A percentile compares a stretch with the other conserved stretches of the same genome.
phyloP scores from a whole-genome alignment of 2,888 invertebrate genomes.

The Agrilus mali region DNA sequence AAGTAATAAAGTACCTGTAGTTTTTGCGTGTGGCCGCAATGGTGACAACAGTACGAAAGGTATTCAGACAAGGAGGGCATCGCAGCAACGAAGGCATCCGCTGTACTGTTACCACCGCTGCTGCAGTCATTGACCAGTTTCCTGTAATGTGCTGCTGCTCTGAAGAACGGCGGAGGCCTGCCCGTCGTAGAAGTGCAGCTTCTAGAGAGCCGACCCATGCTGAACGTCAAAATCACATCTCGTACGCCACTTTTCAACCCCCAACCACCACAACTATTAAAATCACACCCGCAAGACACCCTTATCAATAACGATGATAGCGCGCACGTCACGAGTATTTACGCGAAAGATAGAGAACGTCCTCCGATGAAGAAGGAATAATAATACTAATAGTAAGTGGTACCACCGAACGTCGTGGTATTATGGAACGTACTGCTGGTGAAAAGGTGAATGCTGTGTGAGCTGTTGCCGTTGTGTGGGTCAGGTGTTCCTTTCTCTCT shows the following conservation, averaged over 20 bases:
- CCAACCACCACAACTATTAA: background rate
- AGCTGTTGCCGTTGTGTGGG: slow-evolving; percentile 9
- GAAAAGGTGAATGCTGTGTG: no score
- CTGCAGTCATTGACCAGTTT: slow-evolving; percentile 44
- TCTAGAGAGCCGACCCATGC: slow-evolving; percentile 42
- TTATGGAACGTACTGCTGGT: no score
- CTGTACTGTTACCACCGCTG: slow-evolving; percentile 28
- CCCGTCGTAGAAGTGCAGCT: slow-evolving; percentile 26
- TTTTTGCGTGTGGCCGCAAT: slow-evolving; percentile 47
- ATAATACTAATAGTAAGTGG: no score
- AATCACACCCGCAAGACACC: slow-evolving; percentile 8
- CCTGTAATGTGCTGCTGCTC: slow-evolving; percentile 39
- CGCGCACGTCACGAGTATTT: background rate
- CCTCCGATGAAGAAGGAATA: background rate
- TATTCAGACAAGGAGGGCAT: slow-evolving; percentile 42
- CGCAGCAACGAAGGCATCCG: slow-evolving; percentile 31
- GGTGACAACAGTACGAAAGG: slow-evolving; percentile 46
- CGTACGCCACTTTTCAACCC: slow-evolving; percentile 8
- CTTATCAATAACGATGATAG: background rate
- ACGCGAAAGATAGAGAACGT: background rate
- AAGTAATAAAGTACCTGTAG: slow-evolving; percentile 40
- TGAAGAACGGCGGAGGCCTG: slow-evolving; percentile 33
- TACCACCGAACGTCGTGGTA: no score
- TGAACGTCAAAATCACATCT: slow-evolving; percentile 4
- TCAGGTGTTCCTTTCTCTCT: slow-evolving; percentile 19